Conservation (phyloP, 1,140 invertebrate species). For the Geopemphigus sp. region DNA sequence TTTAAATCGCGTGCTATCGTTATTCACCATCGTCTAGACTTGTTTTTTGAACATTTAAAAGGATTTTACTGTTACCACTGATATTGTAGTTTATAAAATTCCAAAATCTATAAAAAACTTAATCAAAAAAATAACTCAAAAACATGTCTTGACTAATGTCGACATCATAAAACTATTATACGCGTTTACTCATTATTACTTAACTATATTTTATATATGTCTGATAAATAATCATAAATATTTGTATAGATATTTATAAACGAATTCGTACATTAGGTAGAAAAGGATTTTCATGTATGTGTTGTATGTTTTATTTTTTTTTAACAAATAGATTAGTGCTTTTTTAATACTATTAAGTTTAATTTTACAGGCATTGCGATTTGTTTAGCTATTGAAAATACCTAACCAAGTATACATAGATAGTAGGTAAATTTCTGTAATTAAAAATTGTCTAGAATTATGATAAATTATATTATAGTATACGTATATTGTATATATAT, state of each 20-base stretch:
- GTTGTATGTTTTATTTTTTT: not conserved
- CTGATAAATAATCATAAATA: not conserved
- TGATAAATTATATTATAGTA: no score
- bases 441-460: no score
- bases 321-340: not conserved
- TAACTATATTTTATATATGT: not conserved
- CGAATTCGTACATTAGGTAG: slow-evolving; percentile 1
- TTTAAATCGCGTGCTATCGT: not conserved
- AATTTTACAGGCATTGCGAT: not conserved
- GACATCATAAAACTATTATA: not conserved
- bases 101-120: not conserved
- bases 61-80: not conserved
- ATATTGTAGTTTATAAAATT: not conserved
- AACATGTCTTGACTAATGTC: not conserved
- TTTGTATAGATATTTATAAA: not conserved
- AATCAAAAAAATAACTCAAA: not conserved
- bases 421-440: not conserved
- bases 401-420: not conserved
- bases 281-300: not conserved
- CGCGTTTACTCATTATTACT: not conserved
- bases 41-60: not conserved
- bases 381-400: not conserved
- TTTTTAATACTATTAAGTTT: not conserved
- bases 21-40: slow-evolving; percentile 33
- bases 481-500: no score